phyloP scores from a whole-genome alignment of 1,140 invertebrate genomes.

The Nixonia krombeini region DNA sequence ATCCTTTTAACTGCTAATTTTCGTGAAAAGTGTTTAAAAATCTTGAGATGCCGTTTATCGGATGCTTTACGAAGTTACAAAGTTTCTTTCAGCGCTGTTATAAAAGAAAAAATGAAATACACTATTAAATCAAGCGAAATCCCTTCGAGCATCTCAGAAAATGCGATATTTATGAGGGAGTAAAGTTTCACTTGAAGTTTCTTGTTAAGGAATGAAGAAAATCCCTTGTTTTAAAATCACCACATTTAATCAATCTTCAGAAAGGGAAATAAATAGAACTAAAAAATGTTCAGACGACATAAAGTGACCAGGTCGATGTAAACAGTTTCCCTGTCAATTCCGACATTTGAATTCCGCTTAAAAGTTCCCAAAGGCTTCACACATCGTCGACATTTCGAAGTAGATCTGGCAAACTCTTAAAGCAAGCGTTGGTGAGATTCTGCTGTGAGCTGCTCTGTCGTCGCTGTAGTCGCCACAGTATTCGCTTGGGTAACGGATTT shows the following conservation, averaged over 20 bases:
- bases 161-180: no score
- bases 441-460: background rate
- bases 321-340: constrained; percentile 4
- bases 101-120: background rate
- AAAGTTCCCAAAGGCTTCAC: constrained; percentile 2
- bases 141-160: no score
- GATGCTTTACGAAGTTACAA: background rate
- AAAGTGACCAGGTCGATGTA: no score
- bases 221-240: background rate
- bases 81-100: background rate
- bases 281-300: background rate
- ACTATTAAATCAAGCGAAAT: background rate
- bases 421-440: constrained; percentile 16
- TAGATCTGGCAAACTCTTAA: constrained; percentile 50
- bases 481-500: background rate
- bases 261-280: background rate
- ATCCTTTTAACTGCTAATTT: background rate
- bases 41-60: background rate
- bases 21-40: background rate
- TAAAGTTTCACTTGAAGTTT: no score
- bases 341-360: background rate
- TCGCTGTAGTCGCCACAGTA: constrained; percentile 3
- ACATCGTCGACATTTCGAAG: constrained; percentile 35
- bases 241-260: background rate
- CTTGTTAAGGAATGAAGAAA: background rate